Percentiles rank a stretch among this genome's conserved stretches.
These are phyloP conservation scores for Pristionchus japonicus DNA, from an alignment of 2,888 invertebrate species.

Conservation along the genomic window DNA sequence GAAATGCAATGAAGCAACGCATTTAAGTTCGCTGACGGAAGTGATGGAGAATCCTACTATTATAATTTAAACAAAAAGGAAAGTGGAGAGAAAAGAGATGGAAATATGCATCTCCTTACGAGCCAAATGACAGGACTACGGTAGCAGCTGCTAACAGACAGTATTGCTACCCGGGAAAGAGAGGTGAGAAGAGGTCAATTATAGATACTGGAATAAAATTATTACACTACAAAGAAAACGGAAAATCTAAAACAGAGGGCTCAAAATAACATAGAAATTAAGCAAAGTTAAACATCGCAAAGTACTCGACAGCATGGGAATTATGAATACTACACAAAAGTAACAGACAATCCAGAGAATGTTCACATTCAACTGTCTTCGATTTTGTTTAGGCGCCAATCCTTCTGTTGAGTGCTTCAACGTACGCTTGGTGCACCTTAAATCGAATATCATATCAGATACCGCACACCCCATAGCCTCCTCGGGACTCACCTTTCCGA, in stretches of 20 bases:
- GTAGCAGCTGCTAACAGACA: too few species aligned
- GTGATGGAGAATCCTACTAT: background rate
- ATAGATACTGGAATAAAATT: background rate
- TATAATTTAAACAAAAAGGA: background rate
- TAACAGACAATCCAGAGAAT: background rate
- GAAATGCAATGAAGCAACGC: too few species aligned
- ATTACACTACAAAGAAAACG: background rate
- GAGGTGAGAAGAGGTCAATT: background rate
- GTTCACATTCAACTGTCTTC: background rate
- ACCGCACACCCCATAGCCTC: background rate
- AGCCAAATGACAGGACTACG: background rate
- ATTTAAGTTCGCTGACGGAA: background rate
- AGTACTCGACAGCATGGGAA: background rate
- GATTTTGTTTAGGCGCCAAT: conserved; percentile 42
- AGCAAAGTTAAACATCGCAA: background rate
- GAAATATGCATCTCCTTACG: background rate
- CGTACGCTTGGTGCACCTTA: conserved; percentile 53
- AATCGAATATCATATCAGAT: background rate
- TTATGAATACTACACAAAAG: background rate
- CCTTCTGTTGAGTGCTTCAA: conserved; percentile 58
- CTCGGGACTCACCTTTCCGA: conserved; percentile 49
- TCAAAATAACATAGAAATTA: background rate
- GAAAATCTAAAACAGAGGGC: background rate
- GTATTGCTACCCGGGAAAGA: background rate
- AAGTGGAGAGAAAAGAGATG: background rate